phyloP scores from a whole-genome alignment of 2,888 invertebrate species.

The Chaitophorus viminalis region DNA sequence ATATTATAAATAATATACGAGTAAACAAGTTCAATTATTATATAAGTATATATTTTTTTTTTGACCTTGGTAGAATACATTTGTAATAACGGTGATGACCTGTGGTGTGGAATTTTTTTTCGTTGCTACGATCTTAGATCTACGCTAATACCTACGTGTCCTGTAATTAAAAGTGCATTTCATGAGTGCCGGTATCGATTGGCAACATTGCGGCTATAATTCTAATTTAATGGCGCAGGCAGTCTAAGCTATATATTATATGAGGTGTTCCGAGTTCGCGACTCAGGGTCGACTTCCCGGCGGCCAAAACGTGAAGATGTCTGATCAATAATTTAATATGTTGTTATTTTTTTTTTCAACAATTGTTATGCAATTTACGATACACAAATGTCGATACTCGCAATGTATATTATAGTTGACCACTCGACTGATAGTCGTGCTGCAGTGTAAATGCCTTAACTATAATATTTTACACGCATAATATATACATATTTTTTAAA shows the following conservation, averaged over 20 bases:
- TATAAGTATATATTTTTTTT: neutral
- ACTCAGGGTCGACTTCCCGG: slow-evolving; percentile 34
- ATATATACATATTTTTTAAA: too few species aligned
- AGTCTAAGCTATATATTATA: neutral
- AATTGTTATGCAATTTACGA: slow-evolving; percentile 13
- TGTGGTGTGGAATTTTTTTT: slow-evolving; percentile 33
- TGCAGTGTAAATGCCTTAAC: neutral
- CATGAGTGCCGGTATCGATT: slow-evolving; percentile 9
- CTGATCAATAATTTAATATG: neutral
- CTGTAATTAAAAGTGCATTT: slow-evolving; percentile 38
- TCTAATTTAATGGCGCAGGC: neutral
- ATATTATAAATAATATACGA: too few species aligned
- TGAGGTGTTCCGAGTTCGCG: slow-evolving; percentile 19
- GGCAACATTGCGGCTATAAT: slow-evolving; percentile 19
- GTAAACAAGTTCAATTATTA: neutral
- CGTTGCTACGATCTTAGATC: neutral
- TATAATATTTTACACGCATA: neutral
- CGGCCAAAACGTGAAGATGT: slow-evolving; percentile 16
- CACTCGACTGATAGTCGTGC: neutral
- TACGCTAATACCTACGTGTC: neutral
- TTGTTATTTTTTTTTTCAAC: neutral
- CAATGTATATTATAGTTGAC: too few species aligned
- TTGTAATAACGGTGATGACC: slow-evolving; percentile 8
- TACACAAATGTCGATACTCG: neutral
- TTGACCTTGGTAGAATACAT: neutral